Evolutionary conservation across 2,113 vertebrate species (phyloP).

Genomic region (Falco punctatus): DNA sequence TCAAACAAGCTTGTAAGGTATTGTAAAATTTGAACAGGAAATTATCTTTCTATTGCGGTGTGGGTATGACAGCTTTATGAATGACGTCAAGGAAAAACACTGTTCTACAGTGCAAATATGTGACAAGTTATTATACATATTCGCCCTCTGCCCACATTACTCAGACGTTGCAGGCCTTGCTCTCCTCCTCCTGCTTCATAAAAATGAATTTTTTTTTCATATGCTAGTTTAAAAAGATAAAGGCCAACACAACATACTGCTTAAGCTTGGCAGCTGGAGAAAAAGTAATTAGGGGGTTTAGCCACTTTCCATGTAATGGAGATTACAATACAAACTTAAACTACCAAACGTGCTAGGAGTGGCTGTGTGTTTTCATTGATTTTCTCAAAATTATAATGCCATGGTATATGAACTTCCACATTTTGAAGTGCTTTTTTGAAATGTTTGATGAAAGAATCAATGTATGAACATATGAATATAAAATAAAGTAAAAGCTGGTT

Average conservation of each 20-base stretch:
- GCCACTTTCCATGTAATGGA: background rate
- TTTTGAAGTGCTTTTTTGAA: background rate
- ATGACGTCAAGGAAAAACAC: background rate
- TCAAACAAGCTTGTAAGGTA: conserved; percentile 46
- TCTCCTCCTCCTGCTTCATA: background rate
- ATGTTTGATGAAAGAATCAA: background rate
- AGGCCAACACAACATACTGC: background rate
- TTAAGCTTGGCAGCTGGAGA: background rate
- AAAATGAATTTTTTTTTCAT: background rate
- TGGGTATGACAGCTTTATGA: conserved; percentile 1
- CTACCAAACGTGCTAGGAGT: background rate
- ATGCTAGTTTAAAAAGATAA: background rate
- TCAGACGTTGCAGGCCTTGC: background rate
- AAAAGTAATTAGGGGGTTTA: background rate
- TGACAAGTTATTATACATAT: background rate
- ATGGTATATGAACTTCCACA: background rate
- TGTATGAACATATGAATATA: background rate
- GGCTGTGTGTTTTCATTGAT: background rate
- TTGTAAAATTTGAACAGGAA: background rate
- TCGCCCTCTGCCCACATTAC: background rate
- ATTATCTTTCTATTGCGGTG: background rate
- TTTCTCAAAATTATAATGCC: background rate
- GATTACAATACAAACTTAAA: background rate
- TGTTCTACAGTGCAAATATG: background rate
- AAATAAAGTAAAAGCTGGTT: background rate